phyloP scores from a whole-genome alignment of 2,888 invertebrate species.

The Netelia virgata region DNA sequence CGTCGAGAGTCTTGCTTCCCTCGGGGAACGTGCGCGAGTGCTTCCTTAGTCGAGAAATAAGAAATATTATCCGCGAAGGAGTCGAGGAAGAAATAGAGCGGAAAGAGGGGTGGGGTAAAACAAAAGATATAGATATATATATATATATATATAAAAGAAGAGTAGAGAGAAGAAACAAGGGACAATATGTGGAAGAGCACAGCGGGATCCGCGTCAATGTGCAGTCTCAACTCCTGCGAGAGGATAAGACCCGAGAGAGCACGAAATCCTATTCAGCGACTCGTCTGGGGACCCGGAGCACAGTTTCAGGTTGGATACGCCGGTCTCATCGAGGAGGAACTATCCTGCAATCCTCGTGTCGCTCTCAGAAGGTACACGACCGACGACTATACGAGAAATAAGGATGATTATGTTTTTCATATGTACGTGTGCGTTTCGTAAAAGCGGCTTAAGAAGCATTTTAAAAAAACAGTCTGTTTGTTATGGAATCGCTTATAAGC shows the following conservation, averaged over 20 bases:
- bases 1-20: not conserved
- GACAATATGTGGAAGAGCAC: conserved; percentile 66
- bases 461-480: conserved; percentile 11
- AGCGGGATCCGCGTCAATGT: conserved; percentile 62
- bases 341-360: conserved; percentile 79
- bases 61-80: conserved; percentile 19
- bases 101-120: not conserved
- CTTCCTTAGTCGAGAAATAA: conserved; percentile 26
- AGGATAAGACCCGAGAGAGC: conserved; percentile 81
- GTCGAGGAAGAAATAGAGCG: not conserved
- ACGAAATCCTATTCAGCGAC: conserved; percentile 81
- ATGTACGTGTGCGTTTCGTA: not conserved
- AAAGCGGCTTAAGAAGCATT: not conserved
- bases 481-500: not conserved
- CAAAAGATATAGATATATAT: conserved; percentile 14
- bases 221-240: conserved; percentile 81
- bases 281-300: conserved; percentile 80
- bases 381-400: not conserved
- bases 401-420: not conserved
- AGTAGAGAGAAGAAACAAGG: conserved; percentile 44
- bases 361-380: conserved; percentile 79
- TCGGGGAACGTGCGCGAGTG: conserved; percentile 19
- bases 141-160: not conserved
- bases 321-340: conserved; percentile 77
- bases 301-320: conserved; percentile 77